Percentiles rank a stretch among this genome's conserved stretches.
Conservation (phyloP, 2,888 invertebrate species). For the Aethes cnicana region DNA sequence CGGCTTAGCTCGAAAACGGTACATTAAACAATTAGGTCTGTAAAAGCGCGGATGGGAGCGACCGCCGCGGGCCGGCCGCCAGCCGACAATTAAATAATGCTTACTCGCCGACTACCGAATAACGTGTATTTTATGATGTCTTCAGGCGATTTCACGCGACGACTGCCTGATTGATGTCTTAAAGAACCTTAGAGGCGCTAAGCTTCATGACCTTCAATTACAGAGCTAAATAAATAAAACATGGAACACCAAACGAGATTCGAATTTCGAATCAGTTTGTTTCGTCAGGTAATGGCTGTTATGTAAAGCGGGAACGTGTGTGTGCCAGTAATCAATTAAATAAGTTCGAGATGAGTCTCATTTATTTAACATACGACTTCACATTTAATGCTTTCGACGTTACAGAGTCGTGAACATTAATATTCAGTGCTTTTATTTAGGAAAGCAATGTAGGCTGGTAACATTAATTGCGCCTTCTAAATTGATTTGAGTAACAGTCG, state of each 20-base stretch:
- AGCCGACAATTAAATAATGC: constrained; percentile 78
- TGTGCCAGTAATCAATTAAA: constrained; percentile 54
- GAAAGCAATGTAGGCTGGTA: constrained; percentile 63
- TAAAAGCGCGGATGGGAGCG: constrained; percentile 43
- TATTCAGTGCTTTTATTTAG: constrained; percentile 59
- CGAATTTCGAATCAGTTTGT: constrained; percentile 32
- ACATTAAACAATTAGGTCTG: constrained; percentile 44
- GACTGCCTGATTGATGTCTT: constrained; percentile 67
- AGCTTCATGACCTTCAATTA: constrained; percentile 43
- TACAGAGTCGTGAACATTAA: constrained; percentile 68
- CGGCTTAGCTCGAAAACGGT: constrained; percentile 44
- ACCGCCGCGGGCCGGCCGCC: constrained; percentile 61
- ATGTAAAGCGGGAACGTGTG: constrained; percentile 34
- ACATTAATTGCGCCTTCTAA: constrained; percentile 70
- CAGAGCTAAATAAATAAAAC: constrained; percentile 18
- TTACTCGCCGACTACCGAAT: constrained; percentile 73
- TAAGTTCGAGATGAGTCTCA: constrained; percentile 52
- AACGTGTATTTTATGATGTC: constrained; percentile 72
- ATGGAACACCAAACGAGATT: constrained; percentile 30
- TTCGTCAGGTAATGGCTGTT: constrained; percentile 27
- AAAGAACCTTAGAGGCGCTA: constrained; percentile 48
- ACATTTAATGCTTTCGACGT: constrained; percentile 66
- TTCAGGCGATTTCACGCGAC: constrained; percentile 72
- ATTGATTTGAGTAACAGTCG: constrained; percentile 70
- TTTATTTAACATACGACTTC: constrained; percentile 62